Evolutionary conservation across 2,797 vertebrate species (phyloP), one percentile per base, ranked within the genome.

Genomic region (Remorina albescens): DNA sequence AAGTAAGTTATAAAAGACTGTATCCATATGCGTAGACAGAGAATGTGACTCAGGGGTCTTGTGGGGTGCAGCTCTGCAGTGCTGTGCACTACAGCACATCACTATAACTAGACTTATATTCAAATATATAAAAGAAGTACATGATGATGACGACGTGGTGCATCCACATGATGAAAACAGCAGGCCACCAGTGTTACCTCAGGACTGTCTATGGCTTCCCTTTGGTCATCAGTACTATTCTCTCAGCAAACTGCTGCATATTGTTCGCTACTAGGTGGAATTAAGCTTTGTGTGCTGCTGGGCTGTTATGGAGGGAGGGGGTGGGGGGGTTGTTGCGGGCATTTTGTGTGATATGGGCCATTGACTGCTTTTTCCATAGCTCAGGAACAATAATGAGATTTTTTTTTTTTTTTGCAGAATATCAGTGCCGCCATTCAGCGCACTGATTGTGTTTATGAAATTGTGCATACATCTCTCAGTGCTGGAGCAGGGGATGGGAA

Each of bases 281-380:
- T 94, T 94, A 92, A 92, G 90, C 89, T 92, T 85, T 83, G 83
- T 87, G 84, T 85, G 87, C 72, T 79, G 65, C 77, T 90, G 90
- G 91, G 90, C 78, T 83, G 72, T 74, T 78, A 86, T 74, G 81
- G 74, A 58, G 59, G 64, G n/a, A 25, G 3, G 34, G 59, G 64
- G n/a, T 21, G 3, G 34, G 21, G 79, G 78, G 18, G n/a, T n/a
- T n/a, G n/a, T 3, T 13, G 28, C 16, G 87, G 81, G 81, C 76
- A 91, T 90, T 92, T 86, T 90, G 88, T 90, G 90, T 91, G 93
- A 94, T 93, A 94, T 91, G 93, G 92, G 85, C 93, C 94, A 94
- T 93, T 95, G 92, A 94, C 93, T 94, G 92, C 92, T 93, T 94
- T 42, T 95, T 94, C 92, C 91, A 93, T 92, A 91, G 89, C 90